Conservation (phyloP, 2,888 invertebrate species). For the Synergus japonicus region DNA sequence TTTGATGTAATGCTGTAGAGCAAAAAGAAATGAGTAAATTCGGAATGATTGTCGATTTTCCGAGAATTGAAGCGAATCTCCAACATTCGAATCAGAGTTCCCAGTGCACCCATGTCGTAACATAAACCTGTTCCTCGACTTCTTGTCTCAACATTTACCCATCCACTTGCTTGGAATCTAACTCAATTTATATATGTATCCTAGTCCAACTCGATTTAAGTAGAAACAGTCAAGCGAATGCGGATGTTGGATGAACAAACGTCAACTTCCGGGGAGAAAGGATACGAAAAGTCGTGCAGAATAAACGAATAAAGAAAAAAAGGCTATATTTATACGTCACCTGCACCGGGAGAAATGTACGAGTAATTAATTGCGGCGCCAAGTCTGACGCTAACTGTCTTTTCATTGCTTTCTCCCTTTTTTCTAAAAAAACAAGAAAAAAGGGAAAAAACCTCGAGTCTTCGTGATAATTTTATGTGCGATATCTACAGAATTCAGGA, state of each 20-base stretch:
- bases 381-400: conserved; percentile 29
- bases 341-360: conserved; percentile 26
- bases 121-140: conserved; percentile 21
- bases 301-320: conserved; percentile 10
- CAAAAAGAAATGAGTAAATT: not conserved
- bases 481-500: not conserved
- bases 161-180: conserved; percentile 28
- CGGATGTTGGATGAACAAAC: conserved; percentile 18
- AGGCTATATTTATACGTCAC: conserved; percentile 17
- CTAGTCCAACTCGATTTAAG: not conserved
- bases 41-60: not conserved
- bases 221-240: conserved; percentile 11
- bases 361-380: conserved; percentile 26
- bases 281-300: not conserved
- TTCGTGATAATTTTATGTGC: not conserved
- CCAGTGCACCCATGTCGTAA: not conserved
- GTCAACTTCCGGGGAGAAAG: conserved; percentile 33
- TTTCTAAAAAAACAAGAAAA: not conserved
- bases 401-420: conserved; percentile 36
- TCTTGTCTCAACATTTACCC: conserved; percentile 8
- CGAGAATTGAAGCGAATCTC: not conserved
- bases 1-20: not conserved
- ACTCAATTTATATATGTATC: conserved; percentile 6
- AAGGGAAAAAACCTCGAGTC: not conserved
- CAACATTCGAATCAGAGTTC: not conserved